Evolutionary conservation across 2,113 vertebrate genomes (phyloP).

Genomic region (Odontophorus gujanensis): DNA sequence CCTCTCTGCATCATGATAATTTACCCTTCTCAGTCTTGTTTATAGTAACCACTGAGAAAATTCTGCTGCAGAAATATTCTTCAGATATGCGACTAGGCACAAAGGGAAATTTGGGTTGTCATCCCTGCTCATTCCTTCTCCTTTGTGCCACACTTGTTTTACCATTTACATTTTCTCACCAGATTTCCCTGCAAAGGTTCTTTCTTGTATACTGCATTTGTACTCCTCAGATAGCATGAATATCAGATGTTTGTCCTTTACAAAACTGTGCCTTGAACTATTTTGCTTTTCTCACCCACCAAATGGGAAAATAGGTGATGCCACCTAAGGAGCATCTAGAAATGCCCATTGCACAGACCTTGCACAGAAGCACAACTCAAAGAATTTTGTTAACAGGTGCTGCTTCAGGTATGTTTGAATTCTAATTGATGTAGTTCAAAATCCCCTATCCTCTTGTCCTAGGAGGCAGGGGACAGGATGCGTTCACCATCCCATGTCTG

Average conservation of each 20-base stretch:
- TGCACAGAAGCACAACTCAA: neutral
- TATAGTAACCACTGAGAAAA: constrained; percentile 72
- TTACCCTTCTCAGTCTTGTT: constrained; percentile 49
- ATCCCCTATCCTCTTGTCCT: neutral
- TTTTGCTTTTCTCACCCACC: constrained; percentile 11
- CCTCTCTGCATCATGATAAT: neutral
- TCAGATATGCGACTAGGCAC: constrained; percentile 66
- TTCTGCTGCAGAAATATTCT: constrained; percentile 61
- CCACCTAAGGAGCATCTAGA: neutral
- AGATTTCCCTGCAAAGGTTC: neutral
- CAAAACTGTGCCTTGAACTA: constrained; percentile 4
- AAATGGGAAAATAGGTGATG: constrained; percentile 32
- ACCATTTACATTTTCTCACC: constrained; percentile 10
- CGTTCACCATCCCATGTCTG: neutral
- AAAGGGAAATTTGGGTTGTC: neutral
- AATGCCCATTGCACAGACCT: neutral
- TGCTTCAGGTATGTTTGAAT: neutral
- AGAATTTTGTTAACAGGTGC: neutral
- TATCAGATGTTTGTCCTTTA: neutral
- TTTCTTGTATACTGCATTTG: constrained; percentile 16
- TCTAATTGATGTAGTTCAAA: constrained; percentile 36
- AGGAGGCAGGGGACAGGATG: neutral
- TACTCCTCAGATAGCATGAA: neutral
- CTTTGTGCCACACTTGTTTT: constrained; percentile 6
- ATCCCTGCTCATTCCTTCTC: neutral